Evolutionary conservation across 1,140 invertebrate genomes (phyloP).

Genomic region (Tetragonula clypearis): DNA sequence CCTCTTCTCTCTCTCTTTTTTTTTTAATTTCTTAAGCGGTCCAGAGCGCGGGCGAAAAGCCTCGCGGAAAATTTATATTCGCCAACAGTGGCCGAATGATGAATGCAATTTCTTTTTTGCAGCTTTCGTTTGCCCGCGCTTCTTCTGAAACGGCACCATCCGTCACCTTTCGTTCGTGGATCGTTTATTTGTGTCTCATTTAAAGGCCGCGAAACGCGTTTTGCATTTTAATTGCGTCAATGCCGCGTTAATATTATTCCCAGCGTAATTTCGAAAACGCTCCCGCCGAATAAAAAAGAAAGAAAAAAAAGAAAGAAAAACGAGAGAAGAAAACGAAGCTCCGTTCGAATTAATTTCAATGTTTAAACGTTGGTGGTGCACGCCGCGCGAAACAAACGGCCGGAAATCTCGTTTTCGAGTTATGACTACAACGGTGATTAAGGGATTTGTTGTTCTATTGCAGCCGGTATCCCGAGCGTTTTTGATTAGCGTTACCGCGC

Average conservation of each 20-base stretch:
- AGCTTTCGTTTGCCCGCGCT: no score
- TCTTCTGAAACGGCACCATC: neutral
- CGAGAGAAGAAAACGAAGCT: no score
- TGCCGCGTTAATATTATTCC: constrained; percentile 12
- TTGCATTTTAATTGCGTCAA: constrained; percentile 45
- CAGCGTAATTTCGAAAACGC: neutral
- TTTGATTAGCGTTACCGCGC: neutral
- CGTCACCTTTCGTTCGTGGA: neutral
- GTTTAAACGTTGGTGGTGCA: no score
- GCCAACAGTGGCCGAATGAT: constrained; percentile 3
- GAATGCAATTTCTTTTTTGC: constrained; percentile 20
- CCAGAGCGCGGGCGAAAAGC: neutral
- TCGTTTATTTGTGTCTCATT: constrained; percentile 44
- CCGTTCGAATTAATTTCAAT: neutral
- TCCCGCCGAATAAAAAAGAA: no score
- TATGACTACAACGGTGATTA: neutral
- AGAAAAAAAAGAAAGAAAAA: neutral
- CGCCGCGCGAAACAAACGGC: neutral
- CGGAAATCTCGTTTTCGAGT: neutral
- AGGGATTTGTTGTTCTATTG: neutral
- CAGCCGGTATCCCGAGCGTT: neutral
- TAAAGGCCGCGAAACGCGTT: neutral
- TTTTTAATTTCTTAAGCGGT: constrained; percentile 6
- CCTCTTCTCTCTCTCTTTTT: neutral
- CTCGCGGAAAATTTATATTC: constrained; percentile 20